Evolutionary conservation across 2,888 invertebrate genomes (phyloP).

Genomic region (Tachina fera): DNA sequence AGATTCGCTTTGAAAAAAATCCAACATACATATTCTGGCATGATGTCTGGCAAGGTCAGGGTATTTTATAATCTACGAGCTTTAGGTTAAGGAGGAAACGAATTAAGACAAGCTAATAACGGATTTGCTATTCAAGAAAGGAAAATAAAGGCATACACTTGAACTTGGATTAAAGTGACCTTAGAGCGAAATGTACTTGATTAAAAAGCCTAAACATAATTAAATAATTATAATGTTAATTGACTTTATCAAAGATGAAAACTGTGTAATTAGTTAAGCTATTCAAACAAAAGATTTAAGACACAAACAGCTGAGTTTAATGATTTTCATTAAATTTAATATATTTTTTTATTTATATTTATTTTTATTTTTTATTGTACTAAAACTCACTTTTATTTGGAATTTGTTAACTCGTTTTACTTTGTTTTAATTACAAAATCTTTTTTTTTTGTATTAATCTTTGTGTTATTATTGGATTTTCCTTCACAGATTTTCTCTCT

Average conservation of each 20-base stretch:
- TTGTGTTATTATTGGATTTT: constrained; percentile 24
- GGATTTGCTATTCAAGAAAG: not conserved
- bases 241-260: constrained; percentile 4
- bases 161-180: constrained; percentile 43
- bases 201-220: constrained; percentile 19
- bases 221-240: constrained; percentile 36
- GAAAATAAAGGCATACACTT: constrained; percentile 24
- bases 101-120: constrained; percentile 43
- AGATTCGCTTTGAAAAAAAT: constrained; percentile 65
- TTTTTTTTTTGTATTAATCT: constrained; percentile 15
- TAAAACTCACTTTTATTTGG: constrained; percentile 54
- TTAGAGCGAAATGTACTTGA: not conserved
- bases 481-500: constrained; percentile 65
- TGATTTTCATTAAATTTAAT: not conserved
- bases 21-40: constrained; percentile 66
- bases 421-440: constrained; percentile 53
- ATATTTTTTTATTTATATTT: not conserved
- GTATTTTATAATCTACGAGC: constrained; percentile 15
- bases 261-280: constrained; percentile 13
- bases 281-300: constrained; percentile 59
- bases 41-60: constrained; percentile 72
- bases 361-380: constrained; percentile 22
- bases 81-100: constrained; percentile 62
- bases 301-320: constrained; percentile 35
- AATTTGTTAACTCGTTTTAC: constrained; percentile 18